These are phyloP conservation scores for Pelobates fuscus DNA, from an alignment of 2,113 vertebrate genomes.

Conservation along the genomic window DNA sequence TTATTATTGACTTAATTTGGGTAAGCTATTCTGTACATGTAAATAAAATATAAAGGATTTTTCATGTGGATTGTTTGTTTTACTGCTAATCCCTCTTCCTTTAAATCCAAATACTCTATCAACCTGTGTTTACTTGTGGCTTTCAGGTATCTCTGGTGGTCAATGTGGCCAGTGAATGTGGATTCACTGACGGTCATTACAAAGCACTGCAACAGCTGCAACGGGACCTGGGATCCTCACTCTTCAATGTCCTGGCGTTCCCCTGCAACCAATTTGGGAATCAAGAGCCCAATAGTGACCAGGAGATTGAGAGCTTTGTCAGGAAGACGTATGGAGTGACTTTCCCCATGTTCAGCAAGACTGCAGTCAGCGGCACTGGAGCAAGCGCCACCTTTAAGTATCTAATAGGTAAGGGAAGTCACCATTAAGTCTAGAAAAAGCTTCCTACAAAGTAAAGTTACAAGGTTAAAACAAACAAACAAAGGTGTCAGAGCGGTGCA, in stretches of 20 bases:
- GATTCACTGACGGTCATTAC: slow-evolving; percentile 92
- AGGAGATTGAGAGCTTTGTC: slow-evolving; percentile 90
- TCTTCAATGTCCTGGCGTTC: slow-evolving; percentile 95
- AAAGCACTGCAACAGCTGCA: slow-evolving; percentile 87
- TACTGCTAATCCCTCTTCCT: too few relatives aligned
- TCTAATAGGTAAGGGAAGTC: slow-evolving; percentile 74
- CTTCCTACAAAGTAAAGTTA: too few relatives aligned
- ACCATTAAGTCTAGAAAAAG: too few relatives aligned
- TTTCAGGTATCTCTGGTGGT: slow-evolving; percentile 88
- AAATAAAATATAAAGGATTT: too few relatives aligned
- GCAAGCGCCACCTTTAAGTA: slow-evolving; percentile 91
- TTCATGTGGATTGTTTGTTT: too few relatives aligned
- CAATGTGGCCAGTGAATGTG: slow-evolving; percentile 94
- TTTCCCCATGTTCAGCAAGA: slow-evolving; percentile 96
- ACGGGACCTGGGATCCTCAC: slow-evolving; percentile 84
- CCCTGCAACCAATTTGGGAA: slow-evolving; percentile 98
- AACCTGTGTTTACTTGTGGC: neutral
- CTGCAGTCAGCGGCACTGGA: slow-evolving; percentile 78
- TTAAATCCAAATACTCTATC: too few relatives aligned
- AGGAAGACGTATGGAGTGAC: slow-evolving; percentile 82
- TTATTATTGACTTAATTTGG: too few relatives aligned
- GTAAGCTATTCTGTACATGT: too few relatives aligned
- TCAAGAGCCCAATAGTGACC: slow-evolving; percentile 91
- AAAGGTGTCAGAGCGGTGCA: too few relatives aligned
- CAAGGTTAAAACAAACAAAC: too few relatives aligned